A percentile compares a stretch with the other conserved stretches of the same genome.
Conservation (phyloP, 2,797 vertebrate species). For the Leptoclinus maculatus region DNA sequence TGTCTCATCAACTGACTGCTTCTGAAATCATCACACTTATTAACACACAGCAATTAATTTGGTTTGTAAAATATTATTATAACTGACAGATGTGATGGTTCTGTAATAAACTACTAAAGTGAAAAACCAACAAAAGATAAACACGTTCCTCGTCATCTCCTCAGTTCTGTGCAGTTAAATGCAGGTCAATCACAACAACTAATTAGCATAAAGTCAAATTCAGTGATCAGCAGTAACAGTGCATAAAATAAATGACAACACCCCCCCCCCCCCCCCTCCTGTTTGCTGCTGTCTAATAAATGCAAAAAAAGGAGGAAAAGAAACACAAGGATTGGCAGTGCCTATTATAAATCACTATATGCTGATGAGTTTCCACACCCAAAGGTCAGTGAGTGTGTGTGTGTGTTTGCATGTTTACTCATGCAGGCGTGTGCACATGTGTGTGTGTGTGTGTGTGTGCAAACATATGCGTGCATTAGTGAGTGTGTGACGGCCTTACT, state of each 20-base stretch:
- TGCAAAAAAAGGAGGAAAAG: conserved; percentile 31
- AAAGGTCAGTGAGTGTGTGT: conserved; percentile 72
- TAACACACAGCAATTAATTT: neutral
- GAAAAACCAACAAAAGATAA: no score
- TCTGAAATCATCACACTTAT: neutral
- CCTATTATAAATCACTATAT: conserved; percentile 73
- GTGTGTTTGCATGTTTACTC: conserved; percentile 59
- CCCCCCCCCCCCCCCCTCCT: neutral
- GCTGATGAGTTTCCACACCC: conserved; percentile 71
- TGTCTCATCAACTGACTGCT: neutral
- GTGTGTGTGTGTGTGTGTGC: conserved; percentile 37
- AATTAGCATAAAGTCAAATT: conserved; percentile 53
- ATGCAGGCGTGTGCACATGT: conserved; percentile 27
- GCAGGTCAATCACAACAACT: conserved; percentile 21
- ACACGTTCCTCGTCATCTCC: neutral
- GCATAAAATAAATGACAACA: conserved; percentile 58
- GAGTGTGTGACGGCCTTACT: conserved; percentile 54
- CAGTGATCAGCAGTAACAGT: conserved; percentile 54
- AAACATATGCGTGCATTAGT: conserved; percentile 48
- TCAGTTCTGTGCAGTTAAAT: conserved; percentile 9
- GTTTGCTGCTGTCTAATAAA: conserved; percentile 47
- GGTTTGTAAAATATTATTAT: neutral
- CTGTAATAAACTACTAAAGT: no score
- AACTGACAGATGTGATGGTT: neutral
- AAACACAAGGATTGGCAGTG: conserved; percentile 58